phyloP scores from a whole-genome alignment of 2,113 vertebrate genomes.

The Tachuris rubrigastra region DNA sequence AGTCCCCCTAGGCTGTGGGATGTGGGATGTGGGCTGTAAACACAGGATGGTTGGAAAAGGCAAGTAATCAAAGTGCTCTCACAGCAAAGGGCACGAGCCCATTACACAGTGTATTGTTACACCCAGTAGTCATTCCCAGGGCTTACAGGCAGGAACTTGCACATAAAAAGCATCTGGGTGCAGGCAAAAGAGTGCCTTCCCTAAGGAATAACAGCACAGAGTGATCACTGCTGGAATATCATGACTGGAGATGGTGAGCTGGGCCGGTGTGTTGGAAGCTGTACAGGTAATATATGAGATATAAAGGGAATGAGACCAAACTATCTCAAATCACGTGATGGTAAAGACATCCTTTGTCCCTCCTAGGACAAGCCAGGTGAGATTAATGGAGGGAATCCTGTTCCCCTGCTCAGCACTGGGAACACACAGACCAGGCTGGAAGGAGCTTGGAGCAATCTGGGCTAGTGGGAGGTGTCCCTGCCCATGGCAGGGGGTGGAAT shows the following conservation, averaged over 20 bases:
- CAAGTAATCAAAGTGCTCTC: neutral
- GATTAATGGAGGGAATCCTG: fast-evolving
- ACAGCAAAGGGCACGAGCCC: neutral
- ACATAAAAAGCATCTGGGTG: neutral
- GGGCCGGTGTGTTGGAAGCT: neutral
- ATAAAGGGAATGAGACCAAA: no score
- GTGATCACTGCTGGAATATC: neutral
- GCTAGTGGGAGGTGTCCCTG: neutral
- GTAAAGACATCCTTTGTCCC: neutral
- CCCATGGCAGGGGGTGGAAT: neutral
- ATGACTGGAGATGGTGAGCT: fast-evolving
- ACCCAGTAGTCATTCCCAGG: neutral
- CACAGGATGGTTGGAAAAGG: neutral
- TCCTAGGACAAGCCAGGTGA: neutral
- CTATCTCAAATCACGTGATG: fast-evolving
- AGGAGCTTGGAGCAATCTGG: neutral
- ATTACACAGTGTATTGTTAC: neutral
- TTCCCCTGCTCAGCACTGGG: neutral
- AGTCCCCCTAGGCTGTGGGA: neutral
- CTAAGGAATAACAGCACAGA: neutral
- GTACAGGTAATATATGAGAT: neutral
- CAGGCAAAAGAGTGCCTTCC: no score
- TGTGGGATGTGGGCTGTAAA: neutral
- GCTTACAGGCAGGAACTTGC: neutral
- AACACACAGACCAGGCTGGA: neutral